Evolutionary conservation across 2,113 vertebrate genomes (phyloP).

Genomic region (Oceanites oceanicus): DNA sequence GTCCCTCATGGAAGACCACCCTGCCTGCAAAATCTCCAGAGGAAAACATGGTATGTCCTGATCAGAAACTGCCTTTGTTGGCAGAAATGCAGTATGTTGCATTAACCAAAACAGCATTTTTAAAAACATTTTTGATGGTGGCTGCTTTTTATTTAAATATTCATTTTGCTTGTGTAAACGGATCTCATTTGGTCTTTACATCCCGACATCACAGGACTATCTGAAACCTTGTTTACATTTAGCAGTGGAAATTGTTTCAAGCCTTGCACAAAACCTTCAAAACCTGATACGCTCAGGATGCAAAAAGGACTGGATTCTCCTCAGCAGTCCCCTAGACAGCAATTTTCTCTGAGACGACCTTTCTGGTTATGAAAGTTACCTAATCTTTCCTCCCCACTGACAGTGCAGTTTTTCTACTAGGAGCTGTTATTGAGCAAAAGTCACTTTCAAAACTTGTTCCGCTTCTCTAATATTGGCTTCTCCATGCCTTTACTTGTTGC

Average conservation of each 20-base stretch:
- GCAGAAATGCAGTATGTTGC: slow-evolving; percentile 55
- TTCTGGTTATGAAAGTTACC: background rate
- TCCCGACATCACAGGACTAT: slow-evolving; percentile 40
- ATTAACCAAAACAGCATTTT: slow-evolving; percentile 69
- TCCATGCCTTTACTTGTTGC: background rate
- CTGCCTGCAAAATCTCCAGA: slow-evolving; percentile 61
- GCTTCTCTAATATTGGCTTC: background rate
- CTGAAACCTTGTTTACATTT: slow-evolving; percentile 56
- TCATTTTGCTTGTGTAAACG: slow-evolving; percentile 65
- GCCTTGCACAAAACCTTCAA: slow-evolving; percentile 42
- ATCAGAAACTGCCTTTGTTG: slow-evolving; percentile 73
- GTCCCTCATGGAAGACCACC: slow-evolving; percentile 69
- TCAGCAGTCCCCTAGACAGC: background rate
- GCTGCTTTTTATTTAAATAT: slow-evolving; percentile 73
- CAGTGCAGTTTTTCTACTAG: background rate
- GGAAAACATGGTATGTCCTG: slow-evolving; percentile 39
- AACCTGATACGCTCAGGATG: background rate
- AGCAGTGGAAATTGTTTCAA: slow-evolving; percentile 64
- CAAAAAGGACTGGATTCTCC: background rate
- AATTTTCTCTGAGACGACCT: background rate
- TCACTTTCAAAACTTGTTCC: background rate
- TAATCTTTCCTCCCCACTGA: background rate
- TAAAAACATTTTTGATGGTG: slow-evolving; percentile 58
- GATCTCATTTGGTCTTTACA: slow-evolving; percentile 42
- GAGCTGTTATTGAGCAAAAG: background rate